A percentile compares a stretch with the other conserved stretches of the same genome.
These are phyloP conservation scores for Leptinotarsa haldemani DNA, from an alignment of 2,888 invertebrate species.

Conservation along the genomic window DNA sequence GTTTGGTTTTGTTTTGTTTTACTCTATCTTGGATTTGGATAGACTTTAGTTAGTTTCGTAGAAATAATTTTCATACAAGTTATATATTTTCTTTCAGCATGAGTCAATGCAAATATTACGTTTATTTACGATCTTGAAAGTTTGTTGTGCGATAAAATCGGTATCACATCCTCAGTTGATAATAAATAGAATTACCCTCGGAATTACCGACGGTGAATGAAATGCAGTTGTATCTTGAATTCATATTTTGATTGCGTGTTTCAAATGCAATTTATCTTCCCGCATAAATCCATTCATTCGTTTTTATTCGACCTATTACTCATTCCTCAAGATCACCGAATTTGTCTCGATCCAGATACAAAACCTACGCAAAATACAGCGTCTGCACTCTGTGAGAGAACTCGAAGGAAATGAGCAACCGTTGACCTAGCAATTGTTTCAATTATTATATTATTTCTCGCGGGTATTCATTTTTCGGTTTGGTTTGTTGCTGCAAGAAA, in stretches of 20 bases:
- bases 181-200: too few species aligned
- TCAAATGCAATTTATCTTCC: background rate
- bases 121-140: too few species aligned
- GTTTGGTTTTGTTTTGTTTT: too few species aligned
- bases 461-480: background rate
- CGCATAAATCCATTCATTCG: background rate
- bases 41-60: too few species aligned
- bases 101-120: too few species aligned
- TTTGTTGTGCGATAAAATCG: too few species aligned
- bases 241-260: background rate
- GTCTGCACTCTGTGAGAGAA: conserved; percentile 3
- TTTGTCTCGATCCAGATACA: background rate
- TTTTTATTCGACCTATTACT: background rate
- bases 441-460: background rate
- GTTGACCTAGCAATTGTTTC: conserved; percentile 13
- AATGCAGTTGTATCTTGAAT: too few species aligned
- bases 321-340: background rate
- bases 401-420: conserved; percentile 18
- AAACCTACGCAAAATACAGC: conserved; percentile 23
- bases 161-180: too few species aligned
- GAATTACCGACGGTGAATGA: too few species aligned
- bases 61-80: too few species aligned
- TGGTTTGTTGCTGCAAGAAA: background rate
- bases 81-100: too few species aligned
- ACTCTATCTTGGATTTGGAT: too few species aligned